Evolutionary conservation across 2,797 vertebrate genomes (phyloP).

Genomic region (Chloroceryle inda): DNA sequence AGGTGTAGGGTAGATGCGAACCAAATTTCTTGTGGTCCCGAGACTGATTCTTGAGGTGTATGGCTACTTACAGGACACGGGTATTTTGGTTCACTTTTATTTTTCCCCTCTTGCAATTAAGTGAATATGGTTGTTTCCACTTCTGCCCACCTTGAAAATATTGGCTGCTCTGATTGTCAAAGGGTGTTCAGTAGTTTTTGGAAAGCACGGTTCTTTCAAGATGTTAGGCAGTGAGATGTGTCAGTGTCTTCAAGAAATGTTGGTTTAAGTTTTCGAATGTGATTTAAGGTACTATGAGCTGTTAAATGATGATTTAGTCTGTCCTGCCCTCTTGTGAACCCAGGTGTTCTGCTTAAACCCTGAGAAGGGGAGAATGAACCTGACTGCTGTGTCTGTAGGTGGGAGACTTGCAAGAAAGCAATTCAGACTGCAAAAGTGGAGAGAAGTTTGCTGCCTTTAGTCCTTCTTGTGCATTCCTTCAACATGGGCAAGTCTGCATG

Average conservation of each 20-base stretch:
- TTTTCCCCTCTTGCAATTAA: background rate
- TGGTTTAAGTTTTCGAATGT: background rate
- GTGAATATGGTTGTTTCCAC: background rate
- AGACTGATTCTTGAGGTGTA: background rate
- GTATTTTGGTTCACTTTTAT: background rate
- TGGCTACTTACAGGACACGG: background rate
- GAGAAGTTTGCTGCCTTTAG: background rate
- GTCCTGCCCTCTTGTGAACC: constrained; percentile 1
- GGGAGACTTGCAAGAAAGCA: background rate
- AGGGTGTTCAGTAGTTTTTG: background rate
- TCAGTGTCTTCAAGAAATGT: background rate
- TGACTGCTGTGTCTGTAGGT: background rate
- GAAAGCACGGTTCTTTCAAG: background rate
- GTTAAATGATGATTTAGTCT: background rate
- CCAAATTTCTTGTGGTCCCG: background rate
- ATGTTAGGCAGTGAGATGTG: background rate
- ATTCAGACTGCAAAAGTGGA: background rate
- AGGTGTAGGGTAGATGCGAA: background rate
- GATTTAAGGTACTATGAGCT: background rate
- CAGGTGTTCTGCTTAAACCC: background rate
- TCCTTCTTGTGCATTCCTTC: background rate
- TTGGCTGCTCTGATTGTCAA: background rate
- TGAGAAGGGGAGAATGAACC: background rate
- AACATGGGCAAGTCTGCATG: background rate
- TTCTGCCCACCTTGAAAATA: background rate